phyloP scores from a whole-genome alignment of 2,888 invertebrate species.

The Eumerus sabulonum region DNA sequence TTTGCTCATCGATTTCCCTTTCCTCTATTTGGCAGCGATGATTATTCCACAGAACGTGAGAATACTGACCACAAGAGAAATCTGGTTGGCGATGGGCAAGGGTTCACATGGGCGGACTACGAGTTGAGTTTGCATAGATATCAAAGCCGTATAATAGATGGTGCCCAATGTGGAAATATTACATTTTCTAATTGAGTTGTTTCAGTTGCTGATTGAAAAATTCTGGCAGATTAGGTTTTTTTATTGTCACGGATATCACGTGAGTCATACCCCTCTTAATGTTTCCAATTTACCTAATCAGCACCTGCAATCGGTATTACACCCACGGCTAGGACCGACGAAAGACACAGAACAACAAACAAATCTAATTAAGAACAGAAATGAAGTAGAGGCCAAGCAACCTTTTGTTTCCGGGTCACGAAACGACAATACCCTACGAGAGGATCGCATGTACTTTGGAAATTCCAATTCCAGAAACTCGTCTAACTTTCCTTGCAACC shows the following conservation, averaged over 20 bases:
- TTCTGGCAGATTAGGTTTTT: too few relatives aligned
- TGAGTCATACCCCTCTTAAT: too few relatives aligned
- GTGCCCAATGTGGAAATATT: conserved; percentile 25
- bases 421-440: conserved; percentile 34
- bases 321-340: too few relatives aligned
- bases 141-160: too few relatives aligned
- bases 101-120: not conserved
- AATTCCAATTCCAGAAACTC: conserved; percentile 18
- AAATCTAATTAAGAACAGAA: conserved; percentile 56
- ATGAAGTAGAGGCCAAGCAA: conserved; percentile 26
- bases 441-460: conserved; percentile 27
- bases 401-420: conserved; percentile 63
- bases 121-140: too few relatives aligned
- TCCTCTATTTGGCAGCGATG: not conserved
- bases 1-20: too few relatives aligned
- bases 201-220: too few relatives aligned
- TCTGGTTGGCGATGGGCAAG: conserved; percentile 3
- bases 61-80: conserved; percentile 35
- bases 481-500: not conserved
- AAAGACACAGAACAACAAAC: not conserved
- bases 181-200: conserved; percentile 56
- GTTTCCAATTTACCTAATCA: too few relatives aligned
- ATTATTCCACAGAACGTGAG: conserved; percentile 13
- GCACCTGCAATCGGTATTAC: too few relatives aligned
- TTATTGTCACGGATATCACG: too few relatives aligned